A percentile compares a stretch with the other conserved stretches of the same genome.
Evolutionary conservation across 2,797 vertebrate species (phyloP).

Genomic region (Sebastes matsubarae): DNA sequence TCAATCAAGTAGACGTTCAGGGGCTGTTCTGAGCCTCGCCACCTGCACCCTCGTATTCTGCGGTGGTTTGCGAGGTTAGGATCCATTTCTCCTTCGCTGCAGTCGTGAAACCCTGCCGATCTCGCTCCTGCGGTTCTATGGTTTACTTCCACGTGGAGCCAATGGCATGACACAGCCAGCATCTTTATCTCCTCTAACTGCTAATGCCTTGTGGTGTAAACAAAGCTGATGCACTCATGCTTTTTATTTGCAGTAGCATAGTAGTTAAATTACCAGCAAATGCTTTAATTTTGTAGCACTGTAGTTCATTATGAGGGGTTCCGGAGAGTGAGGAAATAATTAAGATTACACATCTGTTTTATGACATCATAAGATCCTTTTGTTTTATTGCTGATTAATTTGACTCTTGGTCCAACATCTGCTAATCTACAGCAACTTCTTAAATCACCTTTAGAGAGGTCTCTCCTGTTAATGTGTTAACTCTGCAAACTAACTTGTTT

Average conservation of each 20-base stretch:
- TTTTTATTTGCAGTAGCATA: constrained; percentile 30
- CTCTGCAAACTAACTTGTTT: background rate
- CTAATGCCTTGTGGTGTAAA: constrained; percentile 19
- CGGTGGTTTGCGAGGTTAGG: constrained; percentile 32
- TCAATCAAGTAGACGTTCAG: constrained; percentile 72
- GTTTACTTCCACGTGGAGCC: constrained; percentile 20
- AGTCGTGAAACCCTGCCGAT: constrained; percentile 7
- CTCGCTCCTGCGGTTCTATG: background rate
- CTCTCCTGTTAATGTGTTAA: too few relatives aligned
- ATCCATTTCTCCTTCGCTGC: constrained; percentile 35
- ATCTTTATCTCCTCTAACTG: constrained; percentile 22
- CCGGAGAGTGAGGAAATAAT: constrained; percentile 26
- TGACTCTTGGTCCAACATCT: constrained; percentile 22
- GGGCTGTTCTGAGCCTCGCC: constrained; percentile 52
- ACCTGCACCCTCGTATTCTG: constrained; percentile 55
- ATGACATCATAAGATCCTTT: constrained; percentile 24
- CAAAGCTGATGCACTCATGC: background rate
- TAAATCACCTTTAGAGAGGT: background rate
- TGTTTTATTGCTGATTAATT: constrained; percentile 20
- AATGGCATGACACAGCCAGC: constrained; percentile 12
- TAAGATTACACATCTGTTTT: constrained; percentile 39
- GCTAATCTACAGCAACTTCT: background rate
- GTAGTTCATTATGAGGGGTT: constrained; percentile 24
- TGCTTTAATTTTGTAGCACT: constrained; percentile 17
- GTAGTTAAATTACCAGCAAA: constrained; percentile 23